These are phyloP conservation scores for Hemiscyllium ocellatum DNA, from an alignment of 2,113 vertebrate genomes.

Conservation along the genomic window DNA sequence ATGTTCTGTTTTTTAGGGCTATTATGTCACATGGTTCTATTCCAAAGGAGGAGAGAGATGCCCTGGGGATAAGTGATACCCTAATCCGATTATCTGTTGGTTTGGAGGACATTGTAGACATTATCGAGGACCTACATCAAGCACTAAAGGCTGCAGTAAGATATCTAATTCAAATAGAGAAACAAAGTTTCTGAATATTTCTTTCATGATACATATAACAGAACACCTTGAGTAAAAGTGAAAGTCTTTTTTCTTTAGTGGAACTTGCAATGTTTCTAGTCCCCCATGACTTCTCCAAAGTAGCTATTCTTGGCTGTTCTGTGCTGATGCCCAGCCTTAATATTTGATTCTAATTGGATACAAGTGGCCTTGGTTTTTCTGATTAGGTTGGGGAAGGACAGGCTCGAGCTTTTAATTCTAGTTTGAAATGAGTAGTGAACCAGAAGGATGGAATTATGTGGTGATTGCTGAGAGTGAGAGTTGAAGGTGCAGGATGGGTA, in stretches of 20 bases:
- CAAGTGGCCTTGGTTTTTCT: too few species aligned
- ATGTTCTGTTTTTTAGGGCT: slow-evolving; percentile 55
- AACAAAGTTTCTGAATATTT: not conserved
- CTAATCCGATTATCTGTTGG: slow-evolving; percentile 81
- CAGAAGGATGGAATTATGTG: not conserved
- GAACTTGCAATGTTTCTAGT: not conserved
- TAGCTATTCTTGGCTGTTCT: not conserved
- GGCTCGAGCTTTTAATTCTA: too few species aligned
- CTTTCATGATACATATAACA: not conserved
- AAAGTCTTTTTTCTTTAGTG: not conserved
- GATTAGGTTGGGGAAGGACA: too few species aligned
- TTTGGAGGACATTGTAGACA: slow-evolving; percentile 74
- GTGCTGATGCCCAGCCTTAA: too few species aligned
- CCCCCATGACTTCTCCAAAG: not conserved
- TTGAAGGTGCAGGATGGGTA: too few species aligned
- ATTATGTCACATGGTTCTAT: slow-evolving; percentile 87
- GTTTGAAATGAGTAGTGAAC: too few species aligned
- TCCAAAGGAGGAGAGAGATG: slow-evolving; percentile 61
- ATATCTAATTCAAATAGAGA: slow-evolving; percentile 35
- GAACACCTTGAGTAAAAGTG: not conserved
- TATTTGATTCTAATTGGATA: too few species aligned
- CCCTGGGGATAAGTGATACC: slow-evolving; percentile 77
- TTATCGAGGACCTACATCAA: slow-evolving; percentile 73
- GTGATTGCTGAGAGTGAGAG: too few species aligned
- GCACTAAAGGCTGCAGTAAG: slow-evolving; percentile 75